phyloP scores from a whole-genome alignment of 2,888 invertebrate species.

The Xylocampa areola region DNA sequence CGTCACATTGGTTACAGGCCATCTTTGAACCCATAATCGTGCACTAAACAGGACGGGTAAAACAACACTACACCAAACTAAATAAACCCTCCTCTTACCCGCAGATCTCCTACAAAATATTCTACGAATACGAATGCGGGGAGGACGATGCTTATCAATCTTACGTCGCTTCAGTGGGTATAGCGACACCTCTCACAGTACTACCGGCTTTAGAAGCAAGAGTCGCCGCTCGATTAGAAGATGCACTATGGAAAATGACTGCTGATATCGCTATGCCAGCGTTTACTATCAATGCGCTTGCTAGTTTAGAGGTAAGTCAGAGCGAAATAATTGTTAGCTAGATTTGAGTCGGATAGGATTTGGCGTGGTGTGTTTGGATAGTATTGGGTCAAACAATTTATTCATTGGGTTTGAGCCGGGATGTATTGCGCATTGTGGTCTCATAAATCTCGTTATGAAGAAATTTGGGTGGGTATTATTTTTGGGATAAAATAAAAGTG shows the following conservation, averaged over 20 bases:
- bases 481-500: too few species aligned
- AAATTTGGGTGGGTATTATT: too few species aligned
- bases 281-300: constrained; percentile 80
- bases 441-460: too few species aligned
- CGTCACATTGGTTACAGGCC: too few species aligned
- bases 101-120: constrained; percentile 83
- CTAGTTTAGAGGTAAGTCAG: constrained; percentile 65
- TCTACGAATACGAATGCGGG: constrained; percentile 80
- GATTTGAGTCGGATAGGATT: not conserved
- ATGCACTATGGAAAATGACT: constrained; percentile 81
- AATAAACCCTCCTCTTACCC: not conserved
- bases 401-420: too few species aligned
- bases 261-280: constrained; percentile 85
- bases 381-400: too few species aligned
- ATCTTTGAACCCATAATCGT: too few species aligned
- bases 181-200: constrained; percentile 81
- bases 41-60: too few species aligned
- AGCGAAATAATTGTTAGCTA: not conserved
- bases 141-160: constrained; percentile 84
- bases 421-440: too few species aligned
- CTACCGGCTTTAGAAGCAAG: constrained; percentile 78
- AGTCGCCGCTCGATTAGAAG: constrained; percentile 79
- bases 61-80: too few species aligned
- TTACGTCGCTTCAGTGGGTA: constrained; percentile 75
- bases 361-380: too few species aligned